A percentile compares a stretch with the other conserved stretches of the same genome.
Evolutionary conservation across 2,797 vertebrate genomes (phyloP).

Genomic region (Tangara arthus): DNA sequence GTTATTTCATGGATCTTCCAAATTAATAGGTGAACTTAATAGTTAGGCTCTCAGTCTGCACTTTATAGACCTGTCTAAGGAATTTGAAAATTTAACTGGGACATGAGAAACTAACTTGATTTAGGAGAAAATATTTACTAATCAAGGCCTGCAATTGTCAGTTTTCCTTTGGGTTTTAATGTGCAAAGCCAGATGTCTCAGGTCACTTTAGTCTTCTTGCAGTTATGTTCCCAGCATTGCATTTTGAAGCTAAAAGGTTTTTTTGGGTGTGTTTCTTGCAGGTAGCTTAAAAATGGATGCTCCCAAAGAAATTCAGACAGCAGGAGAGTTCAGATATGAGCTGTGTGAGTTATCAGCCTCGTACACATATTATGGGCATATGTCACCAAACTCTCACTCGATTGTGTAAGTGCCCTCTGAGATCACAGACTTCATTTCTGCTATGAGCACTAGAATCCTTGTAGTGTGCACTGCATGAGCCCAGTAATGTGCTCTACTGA

Average conservation of each 20-base stretch:
- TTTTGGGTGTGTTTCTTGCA: neutral
- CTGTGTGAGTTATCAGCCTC: constrained; percentile 80
- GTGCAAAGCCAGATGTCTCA: neutral
- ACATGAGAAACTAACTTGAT: neutral
- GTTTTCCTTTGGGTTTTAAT: neutral
- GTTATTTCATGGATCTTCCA: neutral
- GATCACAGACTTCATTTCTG: neutral
- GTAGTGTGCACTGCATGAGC: neutral
- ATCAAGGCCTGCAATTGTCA: neutral
- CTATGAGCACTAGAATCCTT: neutral
- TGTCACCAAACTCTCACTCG: constrained; percentile 81
- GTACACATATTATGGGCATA: constrained; percentile 83
- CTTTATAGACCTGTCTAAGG: neutral
- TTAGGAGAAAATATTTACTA: neutral
- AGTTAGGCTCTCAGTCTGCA: neutral
- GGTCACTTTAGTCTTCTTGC: neutral
- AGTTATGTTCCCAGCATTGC: neutral
- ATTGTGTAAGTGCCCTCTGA: constrained; percentile 80
- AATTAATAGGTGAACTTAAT: neutral
- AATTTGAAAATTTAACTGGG: neutral
- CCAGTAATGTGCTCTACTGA: neutral
- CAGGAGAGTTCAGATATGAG: constrained; percentile 80
- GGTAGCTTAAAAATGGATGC: constrained; percentile 72
- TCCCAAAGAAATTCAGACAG: neutral
- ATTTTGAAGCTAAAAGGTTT: neutral